Percentiles rank a stretch among this genome's conserved stretches.
phyloP scores from a whole-genome alignment of 1,140 invertebrate genomes.

The Mesaphorura yosii region DNA sequence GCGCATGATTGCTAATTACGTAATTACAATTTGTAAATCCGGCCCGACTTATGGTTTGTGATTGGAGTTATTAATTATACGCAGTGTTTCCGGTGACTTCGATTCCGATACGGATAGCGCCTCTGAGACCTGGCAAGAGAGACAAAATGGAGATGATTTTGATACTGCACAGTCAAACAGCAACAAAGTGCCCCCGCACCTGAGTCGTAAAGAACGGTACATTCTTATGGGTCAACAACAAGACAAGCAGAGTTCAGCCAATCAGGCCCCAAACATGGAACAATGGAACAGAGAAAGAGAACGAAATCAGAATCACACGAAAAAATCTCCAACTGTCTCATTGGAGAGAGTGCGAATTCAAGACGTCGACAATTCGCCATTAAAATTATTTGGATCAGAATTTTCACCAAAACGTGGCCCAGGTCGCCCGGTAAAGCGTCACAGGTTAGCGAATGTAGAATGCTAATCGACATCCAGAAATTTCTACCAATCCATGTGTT shows the following conservation, averaged over 20 bases:
- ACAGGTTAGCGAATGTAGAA: conserved; percentile 7
- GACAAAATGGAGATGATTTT: neutral
- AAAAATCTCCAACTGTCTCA: neutral
- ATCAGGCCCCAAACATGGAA: conserved; percentile 4
- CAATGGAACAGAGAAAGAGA: conserved; percentile 1
- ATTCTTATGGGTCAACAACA: neutral
- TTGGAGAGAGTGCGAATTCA: neutral
- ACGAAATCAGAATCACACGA: neutral
- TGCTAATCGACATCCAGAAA: neutral
- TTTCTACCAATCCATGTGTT: neutral
- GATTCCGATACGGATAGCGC: conserved; percentile 13
- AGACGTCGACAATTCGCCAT: neutral
- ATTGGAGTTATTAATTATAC: neutral
- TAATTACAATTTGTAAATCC: no score
- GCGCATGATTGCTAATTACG: no score
- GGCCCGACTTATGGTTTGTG: no score
- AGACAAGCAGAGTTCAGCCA: neutral
- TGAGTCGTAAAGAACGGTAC: neutral
- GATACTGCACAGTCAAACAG: neutral
- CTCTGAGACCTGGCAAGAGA: conserved; percentile 3
- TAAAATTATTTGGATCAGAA: neutral
- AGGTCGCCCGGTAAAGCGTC: conserved; percentile 13
- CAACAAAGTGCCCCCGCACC: neutral
- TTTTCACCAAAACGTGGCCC: conserved; percentile 11
- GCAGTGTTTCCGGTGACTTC: conserved; percentile 2